These are phyloP conservation scores for Psilanteris sp. DNA, from an alignment of 1,140 invertebrate species.

Conservation along the genomic window DNA sequence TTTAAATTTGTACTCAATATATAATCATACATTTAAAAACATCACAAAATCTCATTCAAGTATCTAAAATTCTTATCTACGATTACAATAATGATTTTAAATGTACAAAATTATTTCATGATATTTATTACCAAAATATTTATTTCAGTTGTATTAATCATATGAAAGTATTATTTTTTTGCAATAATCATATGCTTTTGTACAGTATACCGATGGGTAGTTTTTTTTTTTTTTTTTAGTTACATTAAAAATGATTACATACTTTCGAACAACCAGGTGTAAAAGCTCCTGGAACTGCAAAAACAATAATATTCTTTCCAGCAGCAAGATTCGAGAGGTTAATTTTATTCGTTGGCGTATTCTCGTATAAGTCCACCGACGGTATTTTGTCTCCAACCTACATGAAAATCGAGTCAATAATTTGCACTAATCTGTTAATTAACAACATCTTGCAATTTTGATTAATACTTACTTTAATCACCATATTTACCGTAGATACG, in stretches of 20 bases:
- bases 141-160: no score
- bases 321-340: conserved; percentile 87
- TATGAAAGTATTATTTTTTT: no score
- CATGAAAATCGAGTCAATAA: conserved; percentile 6
- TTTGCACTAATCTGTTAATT: background rate
- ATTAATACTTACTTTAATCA: conserved; percentile 71
- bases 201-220: no score
- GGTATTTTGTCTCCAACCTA: conserved; percentile 93
- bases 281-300: conserved; percentile 96
- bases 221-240: no score
- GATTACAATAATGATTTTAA: no score
- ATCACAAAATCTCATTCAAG: no score
- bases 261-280: conserved; percentile 97
- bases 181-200: no score
- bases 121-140: no score
- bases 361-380: conserved; percentile 89
- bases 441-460: background rate
- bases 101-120: no score
- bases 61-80: no score
- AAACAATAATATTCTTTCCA: conserved; percentile 92
- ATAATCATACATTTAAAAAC: no score
- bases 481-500: conserved; percentile 71
- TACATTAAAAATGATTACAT: background rate
- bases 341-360: conserved; percentile 91
- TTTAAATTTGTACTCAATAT: no score